These are phyloP conservation scores for Cercopithecus mona DNA, from an alignment of 2,113 vertebrate species.

Conservation along the genomic window DNA sequence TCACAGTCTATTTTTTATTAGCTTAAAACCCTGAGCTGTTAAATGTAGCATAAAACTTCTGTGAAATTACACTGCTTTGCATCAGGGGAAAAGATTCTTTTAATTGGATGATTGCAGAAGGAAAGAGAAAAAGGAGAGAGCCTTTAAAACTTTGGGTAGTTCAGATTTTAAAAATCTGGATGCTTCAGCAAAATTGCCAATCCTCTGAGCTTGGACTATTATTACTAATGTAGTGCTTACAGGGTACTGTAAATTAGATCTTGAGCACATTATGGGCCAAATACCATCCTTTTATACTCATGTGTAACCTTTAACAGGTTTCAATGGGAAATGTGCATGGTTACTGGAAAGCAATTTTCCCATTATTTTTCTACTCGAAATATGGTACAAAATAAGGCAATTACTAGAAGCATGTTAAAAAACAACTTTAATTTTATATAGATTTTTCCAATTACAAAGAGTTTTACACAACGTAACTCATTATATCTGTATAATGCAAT, in stretches of 20 bases:
- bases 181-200: constrained; percentile 60
- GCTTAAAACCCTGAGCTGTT: constrained; percentile 48
- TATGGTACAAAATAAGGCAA: neutral
- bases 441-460: neutral
- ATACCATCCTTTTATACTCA: constrained; percentile 20
- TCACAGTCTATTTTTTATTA: constrained; percentile 56
- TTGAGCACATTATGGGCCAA: neutral
- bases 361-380: neutral
- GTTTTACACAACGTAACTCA: neutral
- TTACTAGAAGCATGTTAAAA: neutral
- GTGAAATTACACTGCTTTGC: constrained; percentile 21
- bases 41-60: constrained; percentile 54
- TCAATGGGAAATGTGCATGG: constrained; percentile 8
- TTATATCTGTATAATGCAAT: neutral
- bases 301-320: constrained; percentile 46
- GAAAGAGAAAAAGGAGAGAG: neutral
- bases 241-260: constrained; percentile 24
- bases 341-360: constrained; percentile 13
- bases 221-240: constrained; percentile 49
- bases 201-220: constrained; percentile 6
- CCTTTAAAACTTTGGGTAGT: constrained; percentile 4
- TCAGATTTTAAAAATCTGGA: constrained; percentile 28
- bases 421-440: neutral
- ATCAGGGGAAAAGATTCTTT: constrained; percentile 45
- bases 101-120: neutral